phyloP scores from a whole-genome alignment of 2,113 vertebrate genomes.

The Prinia subflava region DNA sequence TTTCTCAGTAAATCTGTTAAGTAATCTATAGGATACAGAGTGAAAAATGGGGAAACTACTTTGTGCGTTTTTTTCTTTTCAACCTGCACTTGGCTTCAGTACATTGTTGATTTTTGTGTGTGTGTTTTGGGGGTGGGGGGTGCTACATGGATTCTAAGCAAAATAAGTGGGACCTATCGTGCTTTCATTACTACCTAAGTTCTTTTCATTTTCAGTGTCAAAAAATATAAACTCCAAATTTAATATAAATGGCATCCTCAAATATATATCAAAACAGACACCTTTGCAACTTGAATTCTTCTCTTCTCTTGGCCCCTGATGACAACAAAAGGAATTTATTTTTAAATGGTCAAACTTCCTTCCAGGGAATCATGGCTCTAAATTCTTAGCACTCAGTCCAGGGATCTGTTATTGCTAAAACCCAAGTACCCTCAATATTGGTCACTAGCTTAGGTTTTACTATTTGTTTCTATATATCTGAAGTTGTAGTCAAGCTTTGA shows the following conservation, averaged over 20 bases:
- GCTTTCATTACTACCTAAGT: not conserved
- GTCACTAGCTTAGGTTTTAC: not conserved
- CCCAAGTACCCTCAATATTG: not conserved
- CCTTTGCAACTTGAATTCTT: not conserved
- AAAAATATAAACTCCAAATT: not conserved
- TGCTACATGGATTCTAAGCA: not conserved
- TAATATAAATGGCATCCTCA: not conserved
- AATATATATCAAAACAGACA: not conserved
- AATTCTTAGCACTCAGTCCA: not conserved
- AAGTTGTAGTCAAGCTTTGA: not conserved
- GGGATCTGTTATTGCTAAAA: not conserved
- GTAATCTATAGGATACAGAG: not conserved
- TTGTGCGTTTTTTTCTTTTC: not conserved
- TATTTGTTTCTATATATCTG: not conserved
- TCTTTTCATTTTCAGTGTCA: not conserved
- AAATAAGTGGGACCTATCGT: not conserved
- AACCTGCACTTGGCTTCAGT: not conserved
- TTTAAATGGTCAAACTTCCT: not conserved
- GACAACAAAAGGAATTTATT: not conserved
- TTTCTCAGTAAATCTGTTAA: not conserved
- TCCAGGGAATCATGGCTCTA: not conserved
- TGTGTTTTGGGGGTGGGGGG: fast-evolving
- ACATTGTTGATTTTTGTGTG: not conserved
- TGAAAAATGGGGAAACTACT: not conserved
- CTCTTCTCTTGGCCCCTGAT: not conserved